Evolutionary conservation across 2,888 invertebrate genomes (phyloP).

Genomic region (Trissoscelio sp.): DNA sequence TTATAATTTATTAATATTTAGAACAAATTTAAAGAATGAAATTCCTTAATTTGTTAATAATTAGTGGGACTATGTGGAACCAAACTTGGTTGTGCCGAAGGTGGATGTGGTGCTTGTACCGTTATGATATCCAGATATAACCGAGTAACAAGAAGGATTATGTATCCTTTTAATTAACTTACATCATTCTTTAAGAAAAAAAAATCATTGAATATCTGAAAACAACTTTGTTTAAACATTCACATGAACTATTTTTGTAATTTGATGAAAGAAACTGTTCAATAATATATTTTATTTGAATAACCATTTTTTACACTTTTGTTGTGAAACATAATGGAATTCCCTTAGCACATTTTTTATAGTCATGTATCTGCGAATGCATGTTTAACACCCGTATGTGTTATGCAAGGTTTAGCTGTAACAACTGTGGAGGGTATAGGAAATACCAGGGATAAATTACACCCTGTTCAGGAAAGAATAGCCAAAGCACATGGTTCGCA

Average conservation of each 20-base stretch:
- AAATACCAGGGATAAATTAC: slow-evolving; percentile 89
- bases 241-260: slow-evolving; percentile 1
- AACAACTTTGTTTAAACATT: neutral
- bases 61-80: slow-evolving; percentile 93
- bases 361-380: slow-evolving; percentile 95
- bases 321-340: neutral
- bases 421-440: slow-evolving; percentile 98
- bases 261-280: neutral
- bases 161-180: slow-evolving; percentile 85
- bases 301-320: neutral
- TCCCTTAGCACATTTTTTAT: slow-evolving; percentile 85
- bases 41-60: too few species aligned
- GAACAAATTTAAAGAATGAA: slow-evolving; percentile 41
- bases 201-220: neutral
- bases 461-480: slow-evolving; percentile 94
- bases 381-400: slow-evolving; percentile 93
- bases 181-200: too few species aligned
- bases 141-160: slow-evolving; percentile 84
- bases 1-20: slow-evolving; percentile 84
- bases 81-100: slow-evolving; percentile 96
- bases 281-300: neutral
- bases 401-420: slow-evolving; percentile 94
- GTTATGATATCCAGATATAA: slow-evolving; percentile 94
- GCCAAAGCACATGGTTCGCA: slow-evolving; percentile 97
- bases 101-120: slow-evolving; percentile 97